Base-by-base conservation (phyloP, 1,140 invertebrate species). In the Trachymyrmex septentrionalis region DNA sequence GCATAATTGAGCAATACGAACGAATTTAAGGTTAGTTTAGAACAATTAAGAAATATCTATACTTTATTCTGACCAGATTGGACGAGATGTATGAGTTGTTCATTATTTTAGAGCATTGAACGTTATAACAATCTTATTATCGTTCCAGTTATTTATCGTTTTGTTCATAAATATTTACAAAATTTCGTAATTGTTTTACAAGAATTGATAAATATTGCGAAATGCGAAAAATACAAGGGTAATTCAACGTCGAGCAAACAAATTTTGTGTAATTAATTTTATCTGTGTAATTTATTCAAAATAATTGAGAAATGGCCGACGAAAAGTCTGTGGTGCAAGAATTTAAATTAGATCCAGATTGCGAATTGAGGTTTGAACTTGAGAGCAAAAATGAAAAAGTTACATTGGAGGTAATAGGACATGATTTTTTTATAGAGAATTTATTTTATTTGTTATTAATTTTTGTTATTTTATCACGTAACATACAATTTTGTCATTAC, bases 281-380 rank as follows among this genome's bases (percentile, higher is more conserved):
- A 24, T 38, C 34, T 50, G n/a, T 67, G 3, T 48, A 82, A 82
- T 14, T 5, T 50, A 63, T 14, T 14, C 44, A 4, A 59, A 75
- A 67, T 44, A 67, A 67, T 44, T 21, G 64, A 59, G 88, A 85
- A 71, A 95, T 95, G 94, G 86, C 91, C 0, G 93, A 95, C 61
- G 93, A 95, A 64, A 95, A 95, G 86, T 80, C 91, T 50, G 86
- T 75, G 16, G 87, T 93, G 0, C 97, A 98, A 95, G 98, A 98
- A 94, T 98, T 97, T 92, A 98, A 97, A 93, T 95, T 99, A n/a
- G 98, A 99, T 82, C 95, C 96, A 0, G 98, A 99, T 92, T 97
- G 97, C 24, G 99, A 99, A 95, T 95, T 99, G 19, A 96, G 99
- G 63, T 99, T 99, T 95, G 99, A 99, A 96, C 97, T 99, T 0